These are phyloP conservation scores for Scaptomyza hsui DNA, from an alignment of 1,140 invertebrate species.

Conservation along the genomic window DNA sequence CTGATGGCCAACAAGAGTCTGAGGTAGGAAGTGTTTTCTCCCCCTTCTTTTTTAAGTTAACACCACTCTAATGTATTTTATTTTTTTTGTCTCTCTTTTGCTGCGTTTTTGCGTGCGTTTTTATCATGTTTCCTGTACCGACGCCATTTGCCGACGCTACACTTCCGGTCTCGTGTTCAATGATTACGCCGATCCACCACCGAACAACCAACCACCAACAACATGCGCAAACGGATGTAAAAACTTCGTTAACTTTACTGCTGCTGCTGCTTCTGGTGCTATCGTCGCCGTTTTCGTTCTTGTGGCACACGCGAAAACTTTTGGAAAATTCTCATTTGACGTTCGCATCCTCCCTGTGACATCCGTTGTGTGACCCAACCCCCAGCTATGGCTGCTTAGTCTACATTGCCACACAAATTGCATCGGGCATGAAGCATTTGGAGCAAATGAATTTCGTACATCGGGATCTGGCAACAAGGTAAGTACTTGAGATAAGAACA, in stretches of 20 bases:
- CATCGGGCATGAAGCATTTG: conserved; percentile 94
- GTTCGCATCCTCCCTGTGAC: conserved; percentile 56
- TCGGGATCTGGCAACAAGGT: conserved; percentile 91
- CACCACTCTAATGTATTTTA: conserved; percentile 43
- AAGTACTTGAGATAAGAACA: conserved; percentile 77
- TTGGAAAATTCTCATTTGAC: conserved; percentile 78
- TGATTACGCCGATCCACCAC: conserved; percentile 73
- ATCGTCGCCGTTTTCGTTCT: conserved; percentile 25
- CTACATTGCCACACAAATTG: conserved; percentile 91
- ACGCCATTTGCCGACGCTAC: conserved; percentile 77
- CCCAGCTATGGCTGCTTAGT: conserved; percentile 89
- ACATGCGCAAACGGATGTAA: conserved; percentile 80
- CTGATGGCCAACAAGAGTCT: conserved; percentile 69
- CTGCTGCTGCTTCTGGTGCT: conserved; percentile 13
- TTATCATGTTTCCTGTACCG: conserved; percentile 80
- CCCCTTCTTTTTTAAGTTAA: conserved; percentile 2
- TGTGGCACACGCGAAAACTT: conserved; percentile 71
- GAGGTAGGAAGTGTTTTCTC: conserved; percentile 53
- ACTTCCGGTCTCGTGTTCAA: conserved; percentile 83
- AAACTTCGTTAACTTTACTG: conserved; percentile 81
- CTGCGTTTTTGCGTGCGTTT: conserved; percentile 61
- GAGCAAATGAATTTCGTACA: conserved; percentile 92
- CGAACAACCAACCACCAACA: conserved; percentile 59
- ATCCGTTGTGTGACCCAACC: conserved; percentile 35
- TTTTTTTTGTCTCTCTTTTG: conserved; percentile 29